Evolutionary conservation across 2,888 invertebrate genomes (phyloP).

Genomic region (Tridacna gigas): DNA sequence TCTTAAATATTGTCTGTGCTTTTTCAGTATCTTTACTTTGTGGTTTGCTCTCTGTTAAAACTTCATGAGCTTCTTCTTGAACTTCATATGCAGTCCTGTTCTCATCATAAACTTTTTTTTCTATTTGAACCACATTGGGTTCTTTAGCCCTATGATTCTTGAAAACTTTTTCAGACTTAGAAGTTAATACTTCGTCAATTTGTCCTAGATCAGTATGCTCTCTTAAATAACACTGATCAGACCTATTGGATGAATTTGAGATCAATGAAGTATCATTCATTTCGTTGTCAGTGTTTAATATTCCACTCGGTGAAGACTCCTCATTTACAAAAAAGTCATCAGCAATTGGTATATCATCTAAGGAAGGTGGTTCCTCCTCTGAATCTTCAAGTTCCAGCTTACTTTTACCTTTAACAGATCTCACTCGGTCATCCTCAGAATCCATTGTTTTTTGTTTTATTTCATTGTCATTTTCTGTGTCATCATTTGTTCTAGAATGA

Average conservation of each 20-base stretch:
- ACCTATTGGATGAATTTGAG: background rate
- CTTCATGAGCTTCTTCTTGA: background rate
- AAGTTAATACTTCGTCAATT: background rate
- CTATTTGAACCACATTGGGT: background rate
- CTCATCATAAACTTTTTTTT: background rate
- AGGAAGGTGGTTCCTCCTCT: slow-evolving; percentile 46
- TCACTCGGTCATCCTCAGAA: background rate
- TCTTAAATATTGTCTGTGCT: slow-evolving; percentile 39
- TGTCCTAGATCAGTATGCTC: background rate
- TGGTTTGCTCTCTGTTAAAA: background rate
- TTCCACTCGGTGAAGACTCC: background rate
- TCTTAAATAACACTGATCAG: background rate
- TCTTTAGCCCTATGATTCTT: background rate
- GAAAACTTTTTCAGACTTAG: too few species aligned
- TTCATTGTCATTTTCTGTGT: slow-evolving; percentile 9
- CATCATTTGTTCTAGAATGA: background rate
- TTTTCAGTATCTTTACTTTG: background rate
- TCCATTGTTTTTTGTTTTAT: background rate
- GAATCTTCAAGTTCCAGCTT: background rate
- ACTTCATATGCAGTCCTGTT: background rate
- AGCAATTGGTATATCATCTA: slow-evolving; percentile 54
- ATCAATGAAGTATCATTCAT: background rate
- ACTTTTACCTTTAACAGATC: background rate
- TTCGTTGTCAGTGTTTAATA: background rate
- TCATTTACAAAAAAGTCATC: slow-evolving; percentile 8